These are phyloP conservation scores for Sminthopsis crassicaudata DNA, from an alignment of 2,113 vertebrate genomes.

Conservation along the genomic window DNA sequence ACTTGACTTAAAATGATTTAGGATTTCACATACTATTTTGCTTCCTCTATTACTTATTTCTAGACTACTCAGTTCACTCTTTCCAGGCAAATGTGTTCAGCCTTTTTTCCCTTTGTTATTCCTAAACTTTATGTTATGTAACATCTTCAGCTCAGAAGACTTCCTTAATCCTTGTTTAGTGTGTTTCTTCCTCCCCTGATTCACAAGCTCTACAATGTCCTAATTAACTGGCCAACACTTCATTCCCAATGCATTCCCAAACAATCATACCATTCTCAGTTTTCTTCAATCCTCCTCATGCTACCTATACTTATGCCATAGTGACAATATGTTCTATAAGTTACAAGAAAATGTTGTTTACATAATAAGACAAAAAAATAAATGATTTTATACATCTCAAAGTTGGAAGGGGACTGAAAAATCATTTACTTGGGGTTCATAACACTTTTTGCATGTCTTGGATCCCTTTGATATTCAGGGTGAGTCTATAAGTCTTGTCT, in stretches of 20 bases:
- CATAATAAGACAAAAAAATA: background rate
- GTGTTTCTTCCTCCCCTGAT: background rate
- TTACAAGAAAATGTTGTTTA: background rate
- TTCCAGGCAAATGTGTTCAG: conserved; percentile 14
- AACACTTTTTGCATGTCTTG: too few relatives aligned
- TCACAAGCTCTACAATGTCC: background rate
- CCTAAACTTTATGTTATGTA: background rate
- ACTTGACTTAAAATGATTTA: background rate
- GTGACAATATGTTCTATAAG: background rate
- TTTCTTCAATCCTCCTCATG: background rate
- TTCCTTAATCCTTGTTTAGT: background rate
- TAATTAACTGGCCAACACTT: background rate
- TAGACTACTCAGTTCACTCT: background rate
- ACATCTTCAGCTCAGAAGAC: background rate
- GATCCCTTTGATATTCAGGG: too few relatives aligned
- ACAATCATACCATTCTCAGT: background rate
- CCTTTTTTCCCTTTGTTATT: background rate
- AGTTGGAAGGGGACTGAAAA: too few relatives aligned
- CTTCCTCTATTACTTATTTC: background rate
- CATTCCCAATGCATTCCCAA: background rate
- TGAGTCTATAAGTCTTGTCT: too few relatives aligned
- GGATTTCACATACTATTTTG: background rate
- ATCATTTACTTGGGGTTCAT: too few relatives aligned
- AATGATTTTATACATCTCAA: background rate
- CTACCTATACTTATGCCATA: background rate